Evolutionary conservation across 2,888 invertebrate species (phyloP).

Genomic region (Linhomoeus sp.): DNA sequence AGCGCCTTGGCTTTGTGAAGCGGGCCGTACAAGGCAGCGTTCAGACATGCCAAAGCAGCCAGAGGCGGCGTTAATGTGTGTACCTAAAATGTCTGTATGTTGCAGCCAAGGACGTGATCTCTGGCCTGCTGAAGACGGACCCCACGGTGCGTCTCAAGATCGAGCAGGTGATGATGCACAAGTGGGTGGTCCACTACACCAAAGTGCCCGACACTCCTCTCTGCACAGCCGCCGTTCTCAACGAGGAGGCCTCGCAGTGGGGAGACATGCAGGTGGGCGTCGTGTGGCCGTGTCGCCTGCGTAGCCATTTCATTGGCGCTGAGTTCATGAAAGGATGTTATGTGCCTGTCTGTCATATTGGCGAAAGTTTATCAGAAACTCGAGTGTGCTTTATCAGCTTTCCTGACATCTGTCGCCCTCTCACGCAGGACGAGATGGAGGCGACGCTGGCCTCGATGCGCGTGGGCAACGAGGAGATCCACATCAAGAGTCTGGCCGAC

Average conservation of each 20-base stretch:
- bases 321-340: too few species aligned
- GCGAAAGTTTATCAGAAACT: too few species aligned
- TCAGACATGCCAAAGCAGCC: too few species aligned
- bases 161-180: constrained; percentile 64
- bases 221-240: constrained; percentile 64
- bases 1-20: too few species aligned
- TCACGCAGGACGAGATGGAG: constrained; percentile 83
- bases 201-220: constrained; percentile 79
- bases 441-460: constrained; percentile 90
- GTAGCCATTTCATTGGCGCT: too few species aligned
- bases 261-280: constrained; percentile 56
- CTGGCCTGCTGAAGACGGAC: constrained; percentile 78
- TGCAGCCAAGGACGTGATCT: constrained; percentile 70
- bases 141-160: constrained; percentile 71
- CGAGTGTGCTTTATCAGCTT: too few species aligned
- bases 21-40: too few species aligned
- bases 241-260: constrained; percentile 81
- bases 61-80: too few species aligned
- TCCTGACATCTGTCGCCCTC: too few species aligned
- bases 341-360: too few species aligned
- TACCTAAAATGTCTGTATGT: too few species aligned
- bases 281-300: too few species aligned
- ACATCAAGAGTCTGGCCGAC: constrained; percentile 73
- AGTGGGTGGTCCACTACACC: constrained; percentile 49
- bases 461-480: constrained; percentile 80